Conservation (phyloP, 2,113 vertebrate genomes). For the Poicephalus gulielmi region DNA sequence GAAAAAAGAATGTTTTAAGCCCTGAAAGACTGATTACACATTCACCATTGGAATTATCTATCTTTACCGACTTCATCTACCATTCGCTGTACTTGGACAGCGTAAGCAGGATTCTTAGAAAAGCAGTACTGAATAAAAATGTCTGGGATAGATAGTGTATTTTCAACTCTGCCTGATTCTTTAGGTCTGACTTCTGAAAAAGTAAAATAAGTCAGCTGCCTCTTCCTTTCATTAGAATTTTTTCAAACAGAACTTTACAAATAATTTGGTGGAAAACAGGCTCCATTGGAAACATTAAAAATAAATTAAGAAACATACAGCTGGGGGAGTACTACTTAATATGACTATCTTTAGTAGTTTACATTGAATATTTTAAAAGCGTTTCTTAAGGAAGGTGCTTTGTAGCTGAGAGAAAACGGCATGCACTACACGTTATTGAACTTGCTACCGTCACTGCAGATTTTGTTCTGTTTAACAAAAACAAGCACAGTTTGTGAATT, state of each 20-base stretch:
- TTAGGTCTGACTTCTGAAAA: background rate
- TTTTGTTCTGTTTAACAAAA: conserved; percentile 80
- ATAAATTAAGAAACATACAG: conserved; percentile 36
- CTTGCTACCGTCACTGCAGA: conserved; percentile 71
- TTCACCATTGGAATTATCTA: background rate
- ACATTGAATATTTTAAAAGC: conserved; percentile 51
- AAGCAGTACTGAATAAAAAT: background rate
- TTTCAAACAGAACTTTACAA: background rate
- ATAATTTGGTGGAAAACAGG: background rate
- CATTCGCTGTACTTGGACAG: background rate
- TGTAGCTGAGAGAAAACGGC: conserved; percentile 61
- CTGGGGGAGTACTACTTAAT: conserved; percentile 51
- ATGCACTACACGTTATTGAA: conserved; percentile 69
- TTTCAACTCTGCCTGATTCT: background rate
- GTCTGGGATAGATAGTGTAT: background rate
- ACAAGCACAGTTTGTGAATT: conserved; percentile 76
- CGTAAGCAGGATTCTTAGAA: background rate
- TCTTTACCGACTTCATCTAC: background rate
- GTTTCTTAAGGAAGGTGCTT: conserved; percentile 67
- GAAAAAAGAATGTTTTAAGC: background rate
- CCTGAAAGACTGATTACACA: background rate
- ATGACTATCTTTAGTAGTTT: conserved; percentile 50
- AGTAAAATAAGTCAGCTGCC: background rate
- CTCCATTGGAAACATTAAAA: conserved; percentile 10
- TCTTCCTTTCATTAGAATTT: background rate